Base-by-base conservation (phyloP, 2,797 vertebrate genomes). In the Manis crassicaudata region DNA sequence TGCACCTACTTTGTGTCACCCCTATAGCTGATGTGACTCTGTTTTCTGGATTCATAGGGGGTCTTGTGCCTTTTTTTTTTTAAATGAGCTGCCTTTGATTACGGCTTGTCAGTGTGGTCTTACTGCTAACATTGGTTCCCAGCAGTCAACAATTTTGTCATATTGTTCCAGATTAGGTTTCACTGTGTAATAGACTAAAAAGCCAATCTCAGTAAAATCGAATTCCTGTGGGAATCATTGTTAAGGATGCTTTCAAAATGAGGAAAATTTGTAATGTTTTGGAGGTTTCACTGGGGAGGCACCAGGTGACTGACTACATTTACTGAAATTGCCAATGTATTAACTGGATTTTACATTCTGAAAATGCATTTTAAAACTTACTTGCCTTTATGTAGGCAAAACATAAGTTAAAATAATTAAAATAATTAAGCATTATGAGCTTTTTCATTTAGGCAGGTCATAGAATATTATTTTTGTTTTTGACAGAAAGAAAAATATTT, bases 121-220 rank as follows among this genome's bases (percentile, higher is more conserved):
- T 93, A 96, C 80, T 96, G 75, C 88, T 95, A 89, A 92, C 83
- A 92, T 52, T 85, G 89, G 97, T 98, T 97, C 95, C 82, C 91
- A 94, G 97, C 50, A 97, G 82, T 92, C 86, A 97, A 91, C 77
- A 90, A 79, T 87, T 87, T 93, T 96, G 97, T 97, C 97, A 96
- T 96, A 88, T 68, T 92, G 75, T 92, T 95, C 93, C 92, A 95
- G 89, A 98, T 97, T 96, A 96, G 52, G 87, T 97, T 98, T 97
- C 18, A 0, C 62, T 97, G 94, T 97, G 96, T 97, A 97, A 97
- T 97, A 96, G 89, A 92, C 94, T 96, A 93, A 97, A 89, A 84
- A 93, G 83, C 54, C 43, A 87, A 97, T 96, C 83, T 96, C 95
- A 90, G 94, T 96, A 97, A 96, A 97, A 96, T 96, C 4, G 0